Evolutionary conservation across 1,140 invertebrate species (phyloP), one percentile per base, ranked within the genome.

Genomic region (Achroia grisella): DNA sequence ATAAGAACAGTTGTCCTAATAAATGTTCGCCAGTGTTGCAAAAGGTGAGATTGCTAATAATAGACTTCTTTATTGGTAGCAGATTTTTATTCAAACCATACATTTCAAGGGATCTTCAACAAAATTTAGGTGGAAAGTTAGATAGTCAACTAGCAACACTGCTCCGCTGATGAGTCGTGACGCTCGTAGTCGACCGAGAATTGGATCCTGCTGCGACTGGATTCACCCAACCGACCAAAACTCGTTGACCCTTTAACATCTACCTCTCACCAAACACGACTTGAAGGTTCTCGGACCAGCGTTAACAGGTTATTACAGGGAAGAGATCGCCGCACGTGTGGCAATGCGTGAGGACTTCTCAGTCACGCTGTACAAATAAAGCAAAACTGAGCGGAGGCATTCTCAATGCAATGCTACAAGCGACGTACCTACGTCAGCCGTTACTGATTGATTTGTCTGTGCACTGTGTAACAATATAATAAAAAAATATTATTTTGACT

Each of bases 321-420:
- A 40, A 64, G 39, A 60, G 54, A 58, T 48, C 52, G 56, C 54
- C 51, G 53, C 52, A 62, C 62, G 61, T 60, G 62, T 58, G 54
- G 53, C 44, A 44, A 56, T 59, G 60, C 62, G 62, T 66, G 58
- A 56, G 58, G 51, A 64, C 33, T 48, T 32, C 58, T 62, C 55
- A 60, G 63, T 64, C 63, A 69, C 56, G 60, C 39, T 48, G 48
- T 55, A 56, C 50, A 60, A 62, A 66, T 51, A 61, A 56, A 57
- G 47, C 48, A 37, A 44, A 49, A 44, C 50, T 42, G 49, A 54
- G 53, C 53, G 48, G 46, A 55, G 51, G 43, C 53, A 58, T 52
- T 59, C 47, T 58, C 43, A 47, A 41, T 15, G 43, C 43, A 47
- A 41, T 15, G 43, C 36, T 55, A 33, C 28, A 55, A 39, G 17